Evolutionary conservation across 2,113 vertebrate genomes (phyloP).

Genomic region (Tympanuchus pallidicinctus): DNA sequence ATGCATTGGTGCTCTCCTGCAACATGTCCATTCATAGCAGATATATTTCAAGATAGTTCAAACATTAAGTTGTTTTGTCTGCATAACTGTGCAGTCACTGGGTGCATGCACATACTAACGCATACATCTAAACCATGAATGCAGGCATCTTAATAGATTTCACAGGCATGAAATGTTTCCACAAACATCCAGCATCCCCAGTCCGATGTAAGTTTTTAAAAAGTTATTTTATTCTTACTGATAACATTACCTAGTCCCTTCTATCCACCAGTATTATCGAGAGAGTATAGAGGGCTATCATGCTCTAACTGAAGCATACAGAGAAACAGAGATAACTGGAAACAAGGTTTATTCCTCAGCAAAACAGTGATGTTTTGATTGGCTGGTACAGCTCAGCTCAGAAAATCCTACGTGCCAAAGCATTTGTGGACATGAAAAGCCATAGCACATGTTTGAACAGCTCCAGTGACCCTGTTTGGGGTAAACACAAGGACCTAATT

Average conservation of each 20-base stretch:
- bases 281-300: background rate
- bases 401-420: background rate
- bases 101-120: no score
- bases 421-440: background rate
- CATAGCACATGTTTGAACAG: background rate
- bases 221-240: background rate
- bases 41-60: background rate
- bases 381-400: no score
- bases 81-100: background rate
- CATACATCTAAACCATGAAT: fast-evolving
- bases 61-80: background rate
- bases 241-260: background rate
- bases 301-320: background rate
- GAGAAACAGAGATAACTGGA: background rate
- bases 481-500: background rate
- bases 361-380: background rate
- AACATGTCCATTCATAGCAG: background rate
- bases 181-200: background rate
- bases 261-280: background rate
- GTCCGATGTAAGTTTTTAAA: background rate
- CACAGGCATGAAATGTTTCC: background rate
- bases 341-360: background rate
- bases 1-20: background rate
- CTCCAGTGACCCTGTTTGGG: background rate
- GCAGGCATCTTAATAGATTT: fast-evolving